These are phyloP conservation scores for Crossocerus cetratus DNA, from an alignment of 2,888 invertebrate species.

Conservation along the genomic window DNA sequence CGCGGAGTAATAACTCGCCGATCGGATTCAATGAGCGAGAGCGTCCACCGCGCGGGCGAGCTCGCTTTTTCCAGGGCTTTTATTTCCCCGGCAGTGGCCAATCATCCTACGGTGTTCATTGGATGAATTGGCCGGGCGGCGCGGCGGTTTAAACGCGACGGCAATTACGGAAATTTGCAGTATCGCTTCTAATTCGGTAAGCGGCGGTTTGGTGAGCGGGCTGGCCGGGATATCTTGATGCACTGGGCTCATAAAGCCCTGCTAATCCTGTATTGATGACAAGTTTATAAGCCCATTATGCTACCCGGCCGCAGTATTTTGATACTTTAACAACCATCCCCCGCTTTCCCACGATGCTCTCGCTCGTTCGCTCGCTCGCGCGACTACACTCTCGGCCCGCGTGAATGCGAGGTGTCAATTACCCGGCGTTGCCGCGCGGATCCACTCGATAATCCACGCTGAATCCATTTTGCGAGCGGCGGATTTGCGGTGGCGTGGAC, in stretches of 20 bases:
- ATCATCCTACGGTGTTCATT: not conserved
- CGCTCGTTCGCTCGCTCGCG: too few relatives aligned
- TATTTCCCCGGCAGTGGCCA: not conserved
- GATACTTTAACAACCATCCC: slow-evolving; percentile 30
- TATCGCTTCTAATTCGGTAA: not conserved
- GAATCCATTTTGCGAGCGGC: too few relatives aligned
- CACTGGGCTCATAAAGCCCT: not conserved
- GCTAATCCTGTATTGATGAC: slow-evolving; percentile 22
- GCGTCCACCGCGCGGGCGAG: too few relatives aligned
- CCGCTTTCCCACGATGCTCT: too few relatives aligned
- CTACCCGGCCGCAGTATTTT: slow-evolving; percentile 15
- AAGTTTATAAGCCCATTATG: slow-evolving; percentile 34
- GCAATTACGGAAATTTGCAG: not conserved
- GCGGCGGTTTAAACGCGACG: not conserved
- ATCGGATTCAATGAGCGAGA: too few relatives aligned
- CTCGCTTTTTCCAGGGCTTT: not conserved
- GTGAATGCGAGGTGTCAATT: slow-evolving; percentile 34
- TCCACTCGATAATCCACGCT: too few relatives aligned
- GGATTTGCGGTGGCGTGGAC: too few relatives aligned
- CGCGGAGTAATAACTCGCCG: too few relatives aligned
- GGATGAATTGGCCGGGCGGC: too few relatives aligned
- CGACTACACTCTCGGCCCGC: too few relatives aligned
- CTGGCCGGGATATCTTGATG: not conserved
- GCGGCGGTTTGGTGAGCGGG: not conserved
- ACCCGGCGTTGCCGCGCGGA: too few relatives aligned